Evolutionary conservation across 2,888 invertebrate species (phyloP).

Genomic region (Ptychoptera albimana): DNA sequence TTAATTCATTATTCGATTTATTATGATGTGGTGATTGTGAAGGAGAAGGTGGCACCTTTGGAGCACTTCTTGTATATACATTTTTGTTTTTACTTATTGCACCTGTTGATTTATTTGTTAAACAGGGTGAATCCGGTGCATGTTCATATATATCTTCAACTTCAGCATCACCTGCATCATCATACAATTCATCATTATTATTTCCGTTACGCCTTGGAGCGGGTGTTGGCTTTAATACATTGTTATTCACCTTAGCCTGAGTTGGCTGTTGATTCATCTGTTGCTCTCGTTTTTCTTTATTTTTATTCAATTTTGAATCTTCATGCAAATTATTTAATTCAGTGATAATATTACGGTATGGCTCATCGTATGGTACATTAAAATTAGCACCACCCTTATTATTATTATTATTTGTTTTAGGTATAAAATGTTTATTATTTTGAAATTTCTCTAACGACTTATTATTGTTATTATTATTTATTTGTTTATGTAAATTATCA

Average conservation of each 20-base stretch:
- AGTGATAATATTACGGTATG: not conserved
- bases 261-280: conserved; percentile 10
- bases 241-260: conserved; percentile 18
- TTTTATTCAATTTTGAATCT: not conserved
- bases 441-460: too few relatives aligned
- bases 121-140: not conserved
- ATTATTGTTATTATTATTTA: too few relatives aligned
- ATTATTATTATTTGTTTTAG: not conserved
- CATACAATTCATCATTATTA: not conserved
- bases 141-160: not conserved
- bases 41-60: conserved; percentile 16
- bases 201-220: conserved; percentile 18
- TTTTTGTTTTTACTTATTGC: conserved; percentile 13
- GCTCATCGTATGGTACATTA: not conserved
- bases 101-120: conserved; percentile 1
- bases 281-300: conserved; percentile 6
- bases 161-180: not conserved
- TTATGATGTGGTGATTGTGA: conserved; percentile 12
- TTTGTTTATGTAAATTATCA: too few relatives aligned
- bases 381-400: too few relatives aligned
- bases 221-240: conserved; percentile 19
- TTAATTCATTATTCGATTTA: conserved; percentile 10
- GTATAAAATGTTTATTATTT: too few relatives aligned
- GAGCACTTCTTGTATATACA: conserved; percentile 15
- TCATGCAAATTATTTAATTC: conserved; percentile 2